phyloP scores from a whole-genome alignment of 64 coral and sea anemone species.

The Montipora efflorescens region DNA sequence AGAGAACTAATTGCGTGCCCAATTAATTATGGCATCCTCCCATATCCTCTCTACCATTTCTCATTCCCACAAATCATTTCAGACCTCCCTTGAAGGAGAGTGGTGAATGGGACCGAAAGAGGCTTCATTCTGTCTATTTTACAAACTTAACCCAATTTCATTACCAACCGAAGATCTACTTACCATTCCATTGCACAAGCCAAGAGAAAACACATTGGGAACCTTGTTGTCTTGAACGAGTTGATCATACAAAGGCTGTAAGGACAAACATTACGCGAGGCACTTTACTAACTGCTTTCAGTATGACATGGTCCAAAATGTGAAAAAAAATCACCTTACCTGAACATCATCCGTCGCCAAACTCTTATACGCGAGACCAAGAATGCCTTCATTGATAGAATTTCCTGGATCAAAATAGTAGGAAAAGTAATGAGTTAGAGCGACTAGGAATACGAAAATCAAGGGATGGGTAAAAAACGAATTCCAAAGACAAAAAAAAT shows the following conservation, averaged over 20 bases:
- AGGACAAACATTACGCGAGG: neutral
- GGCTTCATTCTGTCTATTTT: too few relatives aligned
- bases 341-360: conserved; percentile 91
- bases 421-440: neutral
- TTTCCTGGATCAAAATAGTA: conserved; percentile 58
- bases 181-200: conserved; percentile 96
- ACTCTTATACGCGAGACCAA: conserved; percentile 91
- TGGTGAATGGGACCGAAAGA: too few relatives aligned
- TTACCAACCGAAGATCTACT: neutral
- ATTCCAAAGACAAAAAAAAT: too few relatives aligned
- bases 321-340: conserved; percentile 29
- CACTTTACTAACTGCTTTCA: neutral
- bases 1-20: too few relatives aligned
- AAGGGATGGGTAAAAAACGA: neutral
- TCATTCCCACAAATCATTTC: too few relatives aligned
- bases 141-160: too few relatives aligned
- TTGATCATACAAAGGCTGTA: conserved; percentile 88
- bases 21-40: too few relatives aligned
- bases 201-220: conserved; percentile 90
- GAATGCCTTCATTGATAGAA: conserved; percentile 94
- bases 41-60: too few relatives aligned
- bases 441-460: neutral
- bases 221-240: conserved; percentile 89
- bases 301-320: neutral
- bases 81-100: too few relatives aligned